A percentile compares a stretch with the other conserved stretches of the same genome.
Evolutionary conservation across 2,888 invertebrate species (phyloP).

Genomic region (Agonopterix subpropinquella): DNA sequence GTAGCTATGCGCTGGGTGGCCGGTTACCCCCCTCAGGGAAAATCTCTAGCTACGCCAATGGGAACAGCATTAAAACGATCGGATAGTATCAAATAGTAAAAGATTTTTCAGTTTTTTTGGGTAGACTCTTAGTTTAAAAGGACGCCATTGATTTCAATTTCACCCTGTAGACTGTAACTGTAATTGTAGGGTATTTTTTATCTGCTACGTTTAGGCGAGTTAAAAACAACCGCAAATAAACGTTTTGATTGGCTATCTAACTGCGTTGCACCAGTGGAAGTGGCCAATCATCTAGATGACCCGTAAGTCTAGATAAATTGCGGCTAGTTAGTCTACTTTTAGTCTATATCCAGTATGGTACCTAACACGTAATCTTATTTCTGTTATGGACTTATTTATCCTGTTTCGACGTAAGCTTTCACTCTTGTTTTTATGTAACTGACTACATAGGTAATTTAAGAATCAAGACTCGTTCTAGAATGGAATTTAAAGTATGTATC

Average conservation of each 20-base stretch:
- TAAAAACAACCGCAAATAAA: conserved; percentile 8
- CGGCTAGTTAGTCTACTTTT: conserved; percentile 44
- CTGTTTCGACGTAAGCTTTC: background rate
- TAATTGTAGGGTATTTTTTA: too few species aligned
- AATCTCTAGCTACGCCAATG: too few species aligned
- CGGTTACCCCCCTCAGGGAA: too few species aligned
- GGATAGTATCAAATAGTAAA: too few species aligned
- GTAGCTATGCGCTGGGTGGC: too few species aligned
- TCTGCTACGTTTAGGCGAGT: background rate
- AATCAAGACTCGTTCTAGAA: too few species aligned
- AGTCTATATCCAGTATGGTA: conserved; percentile 18
- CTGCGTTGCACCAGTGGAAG: conserved; percentile 48
- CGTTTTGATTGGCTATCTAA: conserved; percentile 31
- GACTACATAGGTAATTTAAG: background rate
- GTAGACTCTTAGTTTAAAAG: too few species aligned
- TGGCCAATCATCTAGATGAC: conserved; percentile 64
- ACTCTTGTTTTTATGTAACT: background rate
- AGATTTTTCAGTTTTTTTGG: too few species aligned
- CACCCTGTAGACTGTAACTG: too few species aligned
- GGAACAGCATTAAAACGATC: too few species aligned
- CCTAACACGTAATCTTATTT: conserved; percentile 26
- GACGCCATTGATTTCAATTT: too few species aligned
- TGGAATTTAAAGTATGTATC: too few species aligned
- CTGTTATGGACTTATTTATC: conserved; percentile 2
- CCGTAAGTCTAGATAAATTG: conserved; percentile 51